phyloP scores from a whole-genome alignment of 2,113 vertebrate genomes.

The Acrocephalus arundinaceus region DNA sequence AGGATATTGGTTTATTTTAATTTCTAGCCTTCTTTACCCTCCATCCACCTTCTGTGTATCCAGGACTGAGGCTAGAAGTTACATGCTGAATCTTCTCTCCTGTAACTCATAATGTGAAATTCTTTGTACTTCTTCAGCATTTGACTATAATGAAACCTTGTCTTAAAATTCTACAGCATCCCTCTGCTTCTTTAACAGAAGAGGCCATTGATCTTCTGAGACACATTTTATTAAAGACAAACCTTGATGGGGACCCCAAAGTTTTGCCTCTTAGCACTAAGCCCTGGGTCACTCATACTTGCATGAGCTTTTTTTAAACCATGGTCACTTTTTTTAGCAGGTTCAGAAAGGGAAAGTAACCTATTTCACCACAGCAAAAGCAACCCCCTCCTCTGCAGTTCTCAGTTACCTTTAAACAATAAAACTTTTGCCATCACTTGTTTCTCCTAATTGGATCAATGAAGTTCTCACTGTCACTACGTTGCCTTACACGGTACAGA shows the following conservation, averaged over 20 bases:
- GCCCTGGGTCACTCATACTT: neutral
- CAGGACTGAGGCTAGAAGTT: neutral
- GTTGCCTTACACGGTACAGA: neutral
- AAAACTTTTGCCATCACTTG: neutral
- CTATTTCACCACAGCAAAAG: neutral
- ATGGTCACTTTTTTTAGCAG: neutral
- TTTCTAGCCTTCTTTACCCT: neutral
- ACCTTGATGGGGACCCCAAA: neutral
- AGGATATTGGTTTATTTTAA: conserved; percentile 51
- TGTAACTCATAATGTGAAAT: neutral
- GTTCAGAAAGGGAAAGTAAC: neutral
- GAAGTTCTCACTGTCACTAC: neutral
- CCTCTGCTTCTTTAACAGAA: neutral
- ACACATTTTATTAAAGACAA: neutral
- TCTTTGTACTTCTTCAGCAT: neutral
- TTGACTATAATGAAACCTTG: neutral
- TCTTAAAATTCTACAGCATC: neutral
- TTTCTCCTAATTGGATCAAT: neutral
- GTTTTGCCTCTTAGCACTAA: neutral
- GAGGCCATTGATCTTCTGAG: neutral
- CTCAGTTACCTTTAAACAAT: neutral
- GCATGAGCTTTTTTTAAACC: neutral
- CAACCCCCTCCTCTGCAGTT: neutral
- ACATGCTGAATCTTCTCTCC: neutral
- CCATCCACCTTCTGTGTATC: neutral